A percentile compares a stretch with the other conserved stretches of the same genome.
Evolutionary conservation across 1,140 invertebrate species (phyloP).

Genomic region (Zaprionus tsacasi): DNA sequence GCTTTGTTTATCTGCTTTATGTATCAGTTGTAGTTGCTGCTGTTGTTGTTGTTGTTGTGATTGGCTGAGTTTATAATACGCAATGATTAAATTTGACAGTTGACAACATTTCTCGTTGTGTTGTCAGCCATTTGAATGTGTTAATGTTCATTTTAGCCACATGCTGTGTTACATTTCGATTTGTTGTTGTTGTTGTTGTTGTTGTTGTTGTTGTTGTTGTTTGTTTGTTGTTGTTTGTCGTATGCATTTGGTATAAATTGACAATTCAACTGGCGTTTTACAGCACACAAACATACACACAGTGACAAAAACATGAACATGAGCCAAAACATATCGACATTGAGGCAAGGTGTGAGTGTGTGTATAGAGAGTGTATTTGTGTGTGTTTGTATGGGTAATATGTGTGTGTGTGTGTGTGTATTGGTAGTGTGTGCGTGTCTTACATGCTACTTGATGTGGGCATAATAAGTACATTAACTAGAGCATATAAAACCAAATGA

Average conservation of each 20-base stretch:
- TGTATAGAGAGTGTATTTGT: conserved; percentile 23
- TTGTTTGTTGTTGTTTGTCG: conserved; percentile 51
- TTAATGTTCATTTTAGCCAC: conserved; percentile 23
- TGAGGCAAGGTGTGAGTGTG: conserved; percentile 37
- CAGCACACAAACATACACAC: conserved; percentile 35
- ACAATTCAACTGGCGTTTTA: conserved; percentile 76
- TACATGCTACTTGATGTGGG: conserved; percentile 45
- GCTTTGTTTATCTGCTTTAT: conserved; percentile 35
- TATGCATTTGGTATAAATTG: conserved; percentile 73
- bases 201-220: conserved; percentile 44
- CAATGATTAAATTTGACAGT: conserved; percentile 79
- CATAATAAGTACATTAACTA: conserved; percentile 65
- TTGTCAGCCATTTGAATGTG: conserved; percentile 39
- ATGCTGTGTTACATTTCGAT: conserved; percentile 17
- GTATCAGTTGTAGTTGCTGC: conserved; percentile 17
- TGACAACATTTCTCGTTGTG: conserved; percentile 65
- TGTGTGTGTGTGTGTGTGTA: conserved; percentile 36
- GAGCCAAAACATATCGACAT: conserved; percentile 37
- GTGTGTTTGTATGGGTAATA: too few species aligned
- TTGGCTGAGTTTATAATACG: conserved; percentile 62
- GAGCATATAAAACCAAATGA: conserved; percentile 61
- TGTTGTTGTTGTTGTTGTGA: conserved; percentile 20
- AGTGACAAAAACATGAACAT: neutral
- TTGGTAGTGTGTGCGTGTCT: conserved; percentile 28
- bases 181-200: conserved; percentile 52